phyloP scores from a whole-genome alignment of 2,113 vertebrate species.

The Grammomys surdaster region DNA sequence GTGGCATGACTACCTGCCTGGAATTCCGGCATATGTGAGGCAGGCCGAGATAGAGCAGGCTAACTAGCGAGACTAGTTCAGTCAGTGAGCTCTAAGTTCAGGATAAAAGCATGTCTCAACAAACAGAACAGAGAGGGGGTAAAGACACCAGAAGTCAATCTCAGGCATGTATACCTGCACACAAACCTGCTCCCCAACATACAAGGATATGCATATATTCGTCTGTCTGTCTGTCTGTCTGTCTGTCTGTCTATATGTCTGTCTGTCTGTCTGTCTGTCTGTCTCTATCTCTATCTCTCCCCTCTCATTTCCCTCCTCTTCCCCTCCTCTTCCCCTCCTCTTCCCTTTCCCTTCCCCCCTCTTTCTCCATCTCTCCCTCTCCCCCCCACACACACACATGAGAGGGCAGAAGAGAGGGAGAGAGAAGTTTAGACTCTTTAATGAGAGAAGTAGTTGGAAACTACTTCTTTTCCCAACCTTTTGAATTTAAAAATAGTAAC shows the following conservation, averaged over 20 bases:
- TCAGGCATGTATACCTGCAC: neutral
- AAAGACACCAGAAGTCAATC: neutral
- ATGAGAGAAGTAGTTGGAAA: neutral
- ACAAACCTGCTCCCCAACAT: neutral
- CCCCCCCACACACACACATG: neutral
- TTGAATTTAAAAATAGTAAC: neutral
- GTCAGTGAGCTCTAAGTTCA: too few relatives aligned
- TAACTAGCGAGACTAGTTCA: neutral
- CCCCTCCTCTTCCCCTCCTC: neutral
- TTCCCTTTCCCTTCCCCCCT: neutral
- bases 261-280: neutral
- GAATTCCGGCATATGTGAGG: too few relatives aligned
- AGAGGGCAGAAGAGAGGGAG: neutral
- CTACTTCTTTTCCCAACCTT: neutral
- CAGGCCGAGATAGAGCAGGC: neutral
- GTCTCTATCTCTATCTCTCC: neutral
- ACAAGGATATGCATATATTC: neutral
- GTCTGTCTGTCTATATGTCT: neutral
- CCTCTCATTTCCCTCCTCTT: neutral
- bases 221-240: neutral
- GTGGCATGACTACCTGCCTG: neutral
- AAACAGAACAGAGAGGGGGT: neutral
- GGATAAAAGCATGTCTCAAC: neutral
- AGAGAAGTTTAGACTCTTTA: neutral
- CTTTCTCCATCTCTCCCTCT: neutral